Evolutionary conservation across 2,888 invertebrate genomes (phyloP), one percentile per base, ranked within the genome.

Genomic region (Keiferia lycopersicella): DNA sequence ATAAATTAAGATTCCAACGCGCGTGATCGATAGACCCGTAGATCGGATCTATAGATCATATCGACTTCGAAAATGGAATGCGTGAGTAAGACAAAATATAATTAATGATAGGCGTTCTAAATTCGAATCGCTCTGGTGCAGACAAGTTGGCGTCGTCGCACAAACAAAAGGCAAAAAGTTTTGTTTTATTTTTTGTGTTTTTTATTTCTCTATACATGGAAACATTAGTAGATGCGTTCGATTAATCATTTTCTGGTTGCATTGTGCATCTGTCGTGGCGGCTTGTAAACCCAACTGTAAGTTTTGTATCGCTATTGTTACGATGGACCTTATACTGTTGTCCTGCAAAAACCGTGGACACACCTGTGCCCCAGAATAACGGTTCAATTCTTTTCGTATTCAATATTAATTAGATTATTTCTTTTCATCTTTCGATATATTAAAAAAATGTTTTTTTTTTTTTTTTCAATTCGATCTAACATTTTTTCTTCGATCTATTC

Each of bases 81-180:
- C 88, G 88, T 89, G 91, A 91, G 91, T 91, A 91, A 91, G 91
- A 91, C 91, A 90, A 91, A 91, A 91, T 88, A 87, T 91, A 91
- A 91, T 91, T 91, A 91, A 91, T 91, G 89, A 87, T 89, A 79
- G 81, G 79, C 82, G 82, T 86, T 84, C 84, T 75, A 89, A 88
- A 90, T 87, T 89, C 84, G 89, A 89, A 86, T 87, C 88, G 87
- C 84, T 88, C 79, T 82, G 85, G 86, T 87, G 91, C 86, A 91
- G 91, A 91, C 91, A 91, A 76, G 84, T 83, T 90, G 91, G 91
- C 91, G 91, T 91, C 91, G 86, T 82, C 84, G 85, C 81, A 81
- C 88, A 89, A 89, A 90, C 88, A 89, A 90, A 88, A 83, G 87
- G 86, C 88, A 81, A 88, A 89, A 87, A 84, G 78, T 84, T 82